Evolutionary conservation across 2,797 vertebrate species (phyloP).

Genomic region (Phoxinus dragarum): DNA sequence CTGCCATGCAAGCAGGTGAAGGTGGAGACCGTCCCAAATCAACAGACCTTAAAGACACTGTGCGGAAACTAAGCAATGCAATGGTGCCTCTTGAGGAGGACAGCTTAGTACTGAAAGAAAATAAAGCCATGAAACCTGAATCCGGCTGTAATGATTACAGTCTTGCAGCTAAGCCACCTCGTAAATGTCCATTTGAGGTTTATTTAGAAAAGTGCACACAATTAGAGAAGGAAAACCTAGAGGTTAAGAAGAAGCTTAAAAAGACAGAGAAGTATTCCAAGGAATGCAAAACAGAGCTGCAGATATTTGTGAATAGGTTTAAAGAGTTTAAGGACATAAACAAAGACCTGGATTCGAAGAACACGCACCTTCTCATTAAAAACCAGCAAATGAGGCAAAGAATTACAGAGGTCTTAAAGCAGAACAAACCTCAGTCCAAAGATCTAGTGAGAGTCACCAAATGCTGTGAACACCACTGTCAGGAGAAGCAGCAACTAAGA

Average conservation of each 20-base stretch:
- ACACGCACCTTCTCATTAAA: conserved; percentile 63
- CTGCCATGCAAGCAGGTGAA: neutral
- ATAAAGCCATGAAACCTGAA: conserved; percentile 44
- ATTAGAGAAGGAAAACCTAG: conserved; percentile 67
- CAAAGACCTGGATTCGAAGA: conserved; percentile 67
- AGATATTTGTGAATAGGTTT: conserved; percentile 67
- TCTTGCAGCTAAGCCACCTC: neutral
- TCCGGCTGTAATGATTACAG: neutral
- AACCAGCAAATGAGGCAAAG: conserved; percentile 65
- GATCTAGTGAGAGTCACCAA: conserved; percentile 60
- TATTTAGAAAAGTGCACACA: conserved; percentile 54
- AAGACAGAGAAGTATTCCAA: conserved; percentile 67
- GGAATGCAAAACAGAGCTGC: conserved; percentile 67
- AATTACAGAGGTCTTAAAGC: conserved; percentile 64
- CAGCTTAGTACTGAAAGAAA: conserved; percentile 64
- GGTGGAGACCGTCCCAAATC: conserved; percentile 42
- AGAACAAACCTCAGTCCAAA: conserved; percentile 46
- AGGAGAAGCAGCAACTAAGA: conserved; percentile 63
- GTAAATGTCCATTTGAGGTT: neutral
- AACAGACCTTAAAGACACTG: conserved; percentile 62
- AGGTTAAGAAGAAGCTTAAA: conserved; percentile 61
- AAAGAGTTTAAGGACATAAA: conserved; percentile 68
- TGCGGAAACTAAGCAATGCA: conserved; percentile 53
- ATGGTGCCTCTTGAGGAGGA: conserved; percentile 58
- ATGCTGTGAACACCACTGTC: conserved; percentile 42